A percentile compares a stretch with the other conserved stretches of the same genome.
Evolutionary conservation across 2,888 invertebrate genomes (phyloP).

Genomic region (Tipula confusa): DNA sequence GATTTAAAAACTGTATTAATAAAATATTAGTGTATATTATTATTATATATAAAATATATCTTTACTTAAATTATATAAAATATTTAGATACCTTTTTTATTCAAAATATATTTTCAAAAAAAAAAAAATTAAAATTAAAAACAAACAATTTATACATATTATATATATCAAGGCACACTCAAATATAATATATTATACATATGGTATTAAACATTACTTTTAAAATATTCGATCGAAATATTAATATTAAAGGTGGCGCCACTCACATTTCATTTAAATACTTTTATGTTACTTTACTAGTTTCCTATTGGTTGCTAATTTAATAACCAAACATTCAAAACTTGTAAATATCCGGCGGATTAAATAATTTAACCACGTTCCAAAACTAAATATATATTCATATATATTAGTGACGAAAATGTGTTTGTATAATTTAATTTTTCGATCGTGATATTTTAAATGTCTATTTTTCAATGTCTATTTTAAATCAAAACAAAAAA

Average conservation of each 20-base stretch:
- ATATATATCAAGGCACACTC: slow-evolving; percentile 26
- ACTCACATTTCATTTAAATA: neutral
- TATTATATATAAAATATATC: slow-evolving; percentile 28
- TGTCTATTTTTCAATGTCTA: slow-evolving; percentile 20
- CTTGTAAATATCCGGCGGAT: neutral
- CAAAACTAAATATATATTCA: neutral
- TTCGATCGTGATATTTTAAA: neutral
- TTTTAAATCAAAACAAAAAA: neutral
- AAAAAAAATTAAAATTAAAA: too few relatives aligned
- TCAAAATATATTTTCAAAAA: slow-evolving; percentile 21
- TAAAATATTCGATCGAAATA: slow-evolving; percentile 7
- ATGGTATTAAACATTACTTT: slow-evolving; percentile 20
- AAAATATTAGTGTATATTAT: slow-evolving; percentile 33
- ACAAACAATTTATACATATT: neutral
- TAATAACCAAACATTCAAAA: slow-evolving; percentile 9
- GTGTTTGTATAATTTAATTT: neutral
- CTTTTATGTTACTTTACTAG: neutral
- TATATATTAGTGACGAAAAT: neutral
- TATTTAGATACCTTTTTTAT: neutral
- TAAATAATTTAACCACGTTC: neutral
- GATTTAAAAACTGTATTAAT: slow-evolving; percentile 34
- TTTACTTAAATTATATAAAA: slow-evolving; percentile 20
- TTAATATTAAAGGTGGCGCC: neutral
- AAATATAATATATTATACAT: slow-evolving; percentile 16
- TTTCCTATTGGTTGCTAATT: neutral